Conservation (phyloP, 2,888 invertebrate genomes). For the Podotricha telesiphe region DNA sequence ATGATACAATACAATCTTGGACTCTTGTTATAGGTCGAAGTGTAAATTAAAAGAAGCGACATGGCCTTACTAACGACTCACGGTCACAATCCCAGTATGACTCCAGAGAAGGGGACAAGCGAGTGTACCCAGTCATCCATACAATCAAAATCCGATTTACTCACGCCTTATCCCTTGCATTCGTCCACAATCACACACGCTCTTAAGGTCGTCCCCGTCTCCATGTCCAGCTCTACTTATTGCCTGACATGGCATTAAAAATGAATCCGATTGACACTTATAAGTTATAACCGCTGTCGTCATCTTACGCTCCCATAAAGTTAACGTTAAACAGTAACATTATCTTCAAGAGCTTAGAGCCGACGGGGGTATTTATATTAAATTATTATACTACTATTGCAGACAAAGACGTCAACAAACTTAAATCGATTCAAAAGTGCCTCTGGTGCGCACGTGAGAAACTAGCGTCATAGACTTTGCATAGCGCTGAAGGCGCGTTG, state of each 20-base stretch:
- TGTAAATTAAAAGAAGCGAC: conserved; percentile 82
- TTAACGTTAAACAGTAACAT: conserved; percentile 56
- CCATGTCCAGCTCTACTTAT: conserved; percentile 64
- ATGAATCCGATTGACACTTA: conserved; percentile 71
- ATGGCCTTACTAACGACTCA: conserved; percentile 78
- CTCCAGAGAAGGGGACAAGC: conserved; percentile 81
- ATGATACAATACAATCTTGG: conserved; percentile 80
- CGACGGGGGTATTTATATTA: conserved; percentile 78
- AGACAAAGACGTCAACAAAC: conserved; percentile 73
- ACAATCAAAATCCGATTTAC: conserved; percentile 52
- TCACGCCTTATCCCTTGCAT: conserved; percentile 61
- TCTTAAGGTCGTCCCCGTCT: conserved; percentile 79
- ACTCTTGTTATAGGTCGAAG: conserved; percentile 67
- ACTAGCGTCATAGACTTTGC: conserved; percentile 94
- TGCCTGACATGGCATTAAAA: conserved; percentile 62
- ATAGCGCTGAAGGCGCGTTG: conserved; percentile 85
- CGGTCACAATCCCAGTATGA: conserved; percentile 76
- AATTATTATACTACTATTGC: conserved; percentile 80
- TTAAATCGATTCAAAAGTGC: conserved; percentile 75
- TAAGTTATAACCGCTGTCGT: conserved; percentile 76
- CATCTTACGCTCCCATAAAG: conserved; percentile 65
- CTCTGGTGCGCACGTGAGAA: conserved; percentile 89
- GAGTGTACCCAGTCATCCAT: conserved; percentile 67
- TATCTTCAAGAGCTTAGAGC: conserved; percentile 65
- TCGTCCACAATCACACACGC: conserved; percentile 75